Evolutionary conservation across 2,113 vertebrate genomes (phyloP).

Genomic region (Silurus glanis): DNA sequence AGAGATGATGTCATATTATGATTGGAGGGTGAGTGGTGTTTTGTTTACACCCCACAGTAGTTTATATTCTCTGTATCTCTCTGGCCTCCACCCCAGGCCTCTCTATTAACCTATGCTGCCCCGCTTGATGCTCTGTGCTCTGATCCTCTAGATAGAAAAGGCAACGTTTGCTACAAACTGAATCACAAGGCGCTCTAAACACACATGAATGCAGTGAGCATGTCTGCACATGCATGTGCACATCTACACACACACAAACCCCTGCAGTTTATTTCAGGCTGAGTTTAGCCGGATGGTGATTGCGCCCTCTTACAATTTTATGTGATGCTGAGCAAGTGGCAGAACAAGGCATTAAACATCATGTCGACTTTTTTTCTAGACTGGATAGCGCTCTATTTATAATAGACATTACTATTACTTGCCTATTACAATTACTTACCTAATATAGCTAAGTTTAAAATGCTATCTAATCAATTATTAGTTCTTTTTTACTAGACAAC

Average conservation of each 20-base stretch:
- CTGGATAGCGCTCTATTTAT: not conserved
- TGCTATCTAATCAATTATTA: not conserved
- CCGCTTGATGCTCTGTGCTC: conserved; percentile 46
- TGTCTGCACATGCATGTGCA: not conserved
- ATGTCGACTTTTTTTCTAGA: not conserved
- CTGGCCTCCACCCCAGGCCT: conserved; percentile 45
- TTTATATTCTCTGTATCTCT: conserved; percentile 41
- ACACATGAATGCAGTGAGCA: conserved; percentile 1
- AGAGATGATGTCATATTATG: conserved; percentile 36
- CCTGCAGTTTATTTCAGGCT: conserved; percentile 37
- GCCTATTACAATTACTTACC: not conserved
- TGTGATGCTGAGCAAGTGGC: not conserved
- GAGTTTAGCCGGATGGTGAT: conserved; percentile 43
- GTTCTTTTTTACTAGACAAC: not conserved
- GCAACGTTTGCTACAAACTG: conserved; percentile 41
- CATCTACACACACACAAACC: conserved; percentile 9
- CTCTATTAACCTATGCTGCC: conserved; percentile 25
- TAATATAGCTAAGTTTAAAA: not conserved
- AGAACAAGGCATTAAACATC: not conserved
- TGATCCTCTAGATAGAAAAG: conserved; percentile 35
- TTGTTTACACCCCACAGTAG: conserved; percentile 17
- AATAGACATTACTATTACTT: not conserved
- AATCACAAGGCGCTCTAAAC: conserved; percentile 33
- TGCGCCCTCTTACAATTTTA: not conserved
- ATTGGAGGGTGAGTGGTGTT: conserved; percentile 37